A percentile compares a stretch with the other conserved stretches of the same genome.
phyloP scores from a whole-genome alignment of 2,888 invertebrate species.

The Tuta absoluta region DNA sequence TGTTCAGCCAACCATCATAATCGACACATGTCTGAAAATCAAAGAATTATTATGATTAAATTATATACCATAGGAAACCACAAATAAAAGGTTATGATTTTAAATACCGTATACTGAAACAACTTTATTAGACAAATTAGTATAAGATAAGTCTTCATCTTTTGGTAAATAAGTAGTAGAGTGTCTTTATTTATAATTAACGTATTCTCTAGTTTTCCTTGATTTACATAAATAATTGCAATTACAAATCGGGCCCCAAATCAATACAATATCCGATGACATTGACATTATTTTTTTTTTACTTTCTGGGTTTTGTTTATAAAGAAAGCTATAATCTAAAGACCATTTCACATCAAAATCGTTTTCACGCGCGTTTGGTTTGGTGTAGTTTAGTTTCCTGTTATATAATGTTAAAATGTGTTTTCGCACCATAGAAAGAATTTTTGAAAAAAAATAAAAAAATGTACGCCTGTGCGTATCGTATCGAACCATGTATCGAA shows the following conservation, averaged over 20 bases:
- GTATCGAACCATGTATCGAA: no score
- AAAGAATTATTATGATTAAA: no score
- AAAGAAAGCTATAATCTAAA: not conserved
- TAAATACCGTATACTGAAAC: constrained; percentile 45
- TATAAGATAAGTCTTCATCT: constrained; percentile 22
- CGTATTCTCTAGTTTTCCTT: not conserved
- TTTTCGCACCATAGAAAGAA: no score
- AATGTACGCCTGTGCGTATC: no score
- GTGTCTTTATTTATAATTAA: not conserved
- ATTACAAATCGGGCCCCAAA: no score
- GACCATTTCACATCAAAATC: no score
- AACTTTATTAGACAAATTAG: constrained; percentile 36
- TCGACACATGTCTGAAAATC: constrained; percentile 77
- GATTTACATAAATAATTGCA: no score
- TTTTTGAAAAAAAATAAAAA: no score
- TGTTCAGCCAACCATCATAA: constrained; percentile 87
- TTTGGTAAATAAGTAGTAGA: constrained; percentile 29
- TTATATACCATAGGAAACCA: not conserved
- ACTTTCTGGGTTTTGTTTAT: not conserved
- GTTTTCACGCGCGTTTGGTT: no score
- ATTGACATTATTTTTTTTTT: not conserved
- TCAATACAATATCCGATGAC: no score
- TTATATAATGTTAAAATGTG: no score
- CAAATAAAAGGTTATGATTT: not conserved
- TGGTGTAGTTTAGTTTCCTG: no score